These are phyloP conservation scores for Mythimna albipuncta DNA, from an alignment of 2,888 invertebrate genomes.

Conservation along the genomic window DNA sequence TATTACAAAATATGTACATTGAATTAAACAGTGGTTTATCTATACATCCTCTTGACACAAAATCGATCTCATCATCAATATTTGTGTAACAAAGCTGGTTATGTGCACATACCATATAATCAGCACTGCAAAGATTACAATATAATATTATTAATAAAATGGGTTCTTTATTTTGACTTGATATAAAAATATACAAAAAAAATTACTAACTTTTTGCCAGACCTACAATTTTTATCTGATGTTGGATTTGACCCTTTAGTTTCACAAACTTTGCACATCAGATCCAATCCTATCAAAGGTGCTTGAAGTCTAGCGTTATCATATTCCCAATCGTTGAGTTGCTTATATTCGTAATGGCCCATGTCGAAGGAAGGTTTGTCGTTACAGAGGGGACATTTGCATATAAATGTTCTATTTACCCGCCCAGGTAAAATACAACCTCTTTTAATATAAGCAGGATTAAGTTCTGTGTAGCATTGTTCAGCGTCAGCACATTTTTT, in stretches of 20 bases:
- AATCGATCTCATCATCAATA: conserved; percentile 71
- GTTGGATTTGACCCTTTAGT: conserved; percentile 71
- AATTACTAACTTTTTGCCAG: conserved; percentile 73
- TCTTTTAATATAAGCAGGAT: conserved; percentile 78
- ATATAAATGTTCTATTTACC: conserved; percentile 79
- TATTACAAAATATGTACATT: conserved; percentile 75
- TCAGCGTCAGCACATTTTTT: conserved; percentile 71
- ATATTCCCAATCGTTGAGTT: conserved; percentile 78
- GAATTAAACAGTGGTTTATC: conserved; percentile 75
- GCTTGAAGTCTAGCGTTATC: conserved; percentile 76
- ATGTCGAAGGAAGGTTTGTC: conserved; percentile 76
- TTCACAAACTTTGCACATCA: conserved; percentile 80
- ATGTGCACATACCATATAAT: conserved; percentile 74
- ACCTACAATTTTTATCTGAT: conserved; percentile 72
- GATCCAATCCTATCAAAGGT: conserved; percentile 66
- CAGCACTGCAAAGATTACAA: conserved; percentile 71
- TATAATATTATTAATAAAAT: neutral
- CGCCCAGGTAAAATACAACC: conserved; percentile 75
- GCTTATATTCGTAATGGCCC: conserved; percentile 75
- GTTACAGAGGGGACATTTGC: conserved; percentile 84
- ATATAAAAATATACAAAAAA: neutral
- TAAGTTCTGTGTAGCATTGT: conserved; percentile 78
- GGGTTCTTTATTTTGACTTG: neutral
- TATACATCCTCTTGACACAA: conserved; percentile 80
- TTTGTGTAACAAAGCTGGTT: conserved; percentile 79